phyloP scores from a whole-genome alignment of 2,113 vertebrate species.

The Sigmodon hispidus region DNA sequence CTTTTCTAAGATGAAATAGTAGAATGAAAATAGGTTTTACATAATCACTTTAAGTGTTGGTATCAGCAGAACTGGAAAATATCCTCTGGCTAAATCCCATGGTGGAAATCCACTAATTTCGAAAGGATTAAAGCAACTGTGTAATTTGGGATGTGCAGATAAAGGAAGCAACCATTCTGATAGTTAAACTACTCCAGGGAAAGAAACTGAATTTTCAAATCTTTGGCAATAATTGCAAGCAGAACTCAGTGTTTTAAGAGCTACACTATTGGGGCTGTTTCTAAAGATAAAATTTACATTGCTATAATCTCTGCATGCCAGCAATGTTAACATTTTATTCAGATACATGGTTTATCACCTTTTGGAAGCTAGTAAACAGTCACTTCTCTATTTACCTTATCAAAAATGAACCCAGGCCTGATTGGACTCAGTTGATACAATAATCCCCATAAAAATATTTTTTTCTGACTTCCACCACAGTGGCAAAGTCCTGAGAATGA shows the following conservation, averaged over 20 bases:
- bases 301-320: conserved; percentile 53
- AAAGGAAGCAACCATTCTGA: conserved; percentile 57
- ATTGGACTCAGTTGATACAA: conserved; percentile 50
- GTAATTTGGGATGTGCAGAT: conserved; percentile 65
- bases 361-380: conserved; percentile 20
- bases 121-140: conserved; percentile 74
- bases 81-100: conserved; percentile 57
- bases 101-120: conserved; percentile 74
- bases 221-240: conserved; percentile 61
- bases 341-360: conserved; percentile 23
- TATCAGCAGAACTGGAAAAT: conserved; percentile 65
- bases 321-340: conserved; percentile 46
- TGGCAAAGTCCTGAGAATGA: conserved; percentile 36
- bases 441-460: conserved; percentile 55
- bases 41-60: conserved; percentile 75
- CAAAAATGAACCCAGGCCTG: neutral
- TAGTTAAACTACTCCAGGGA: conserved; percentile 64
- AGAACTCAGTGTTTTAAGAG: conserved; percentile 64
- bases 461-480: conserved; percentile 24
- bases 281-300: conserved; percentile 66
- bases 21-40: conserved; percentile 70
- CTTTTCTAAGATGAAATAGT: conserved; percentile 69
- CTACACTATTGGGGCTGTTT: conserved; percentile 49
- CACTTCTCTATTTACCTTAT: conserved; percentile 52
- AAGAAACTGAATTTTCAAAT: conserved; percentile 63